A percentile compares a stretch with the other conserved stretches of the same genome.
These are phyloP conservation scores for Morus bassanus DNA, from an alignment of 2,797 vertebrate genomes.

Conservation along the genomic window DNA sequence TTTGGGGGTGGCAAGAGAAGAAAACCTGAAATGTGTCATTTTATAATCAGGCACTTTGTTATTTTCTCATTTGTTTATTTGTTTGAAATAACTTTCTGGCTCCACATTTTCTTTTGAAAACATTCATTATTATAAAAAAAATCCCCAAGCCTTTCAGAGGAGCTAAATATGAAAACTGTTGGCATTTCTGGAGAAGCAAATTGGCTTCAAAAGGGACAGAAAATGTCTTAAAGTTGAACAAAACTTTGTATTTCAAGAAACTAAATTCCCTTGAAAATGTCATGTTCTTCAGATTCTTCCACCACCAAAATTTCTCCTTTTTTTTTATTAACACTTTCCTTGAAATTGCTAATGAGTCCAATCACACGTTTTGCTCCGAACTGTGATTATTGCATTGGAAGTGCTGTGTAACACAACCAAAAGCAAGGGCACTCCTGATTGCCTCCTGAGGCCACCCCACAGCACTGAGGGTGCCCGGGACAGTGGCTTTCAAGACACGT, in stretches of 20 bases:
- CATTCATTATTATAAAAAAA: not conserved
- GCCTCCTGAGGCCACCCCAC: not conserved
- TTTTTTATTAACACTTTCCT: not conserved
- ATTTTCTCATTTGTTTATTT: constrained; percentile 42
- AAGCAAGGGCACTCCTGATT: not conserved
- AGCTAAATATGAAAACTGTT: constrained; percentile 37
- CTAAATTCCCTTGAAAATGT: not conserved
- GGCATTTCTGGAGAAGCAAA: not conserved
- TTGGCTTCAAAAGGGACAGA: not conserved
- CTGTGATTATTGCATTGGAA: not conserved
- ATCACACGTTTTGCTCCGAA: not conserved
- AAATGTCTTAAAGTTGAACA: not conserved
- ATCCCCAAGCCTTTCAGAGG: not conserved
- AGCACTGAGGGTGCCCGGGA: not conserved
- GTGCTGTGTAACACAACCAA: not conserved
- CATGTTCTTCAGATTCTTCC: not conserved
- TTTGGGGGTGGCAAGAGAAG: not conserved
- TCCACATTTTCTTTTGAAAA: constrained; percentile 23
- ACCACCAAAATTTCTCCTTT: not conserved
- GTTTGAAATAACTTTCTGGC: constrained; percentile 29
- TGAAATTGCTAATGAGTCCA: not conserved
- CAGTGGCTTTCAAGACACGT: not conserved
- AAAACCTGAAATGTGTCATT: not conserved
- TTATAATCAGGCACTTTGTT: not conserved
- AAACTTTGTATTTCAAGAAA: constrained; percentile 19